A percentile compares a stretch with the other conserved stretches of the same genome.
These are phyloP conservation scores for Holothuria glaberrima DNA, from an alignment of 35 echinoderm and acorn worm genomes.

Conservation along the genomic window DNA sequence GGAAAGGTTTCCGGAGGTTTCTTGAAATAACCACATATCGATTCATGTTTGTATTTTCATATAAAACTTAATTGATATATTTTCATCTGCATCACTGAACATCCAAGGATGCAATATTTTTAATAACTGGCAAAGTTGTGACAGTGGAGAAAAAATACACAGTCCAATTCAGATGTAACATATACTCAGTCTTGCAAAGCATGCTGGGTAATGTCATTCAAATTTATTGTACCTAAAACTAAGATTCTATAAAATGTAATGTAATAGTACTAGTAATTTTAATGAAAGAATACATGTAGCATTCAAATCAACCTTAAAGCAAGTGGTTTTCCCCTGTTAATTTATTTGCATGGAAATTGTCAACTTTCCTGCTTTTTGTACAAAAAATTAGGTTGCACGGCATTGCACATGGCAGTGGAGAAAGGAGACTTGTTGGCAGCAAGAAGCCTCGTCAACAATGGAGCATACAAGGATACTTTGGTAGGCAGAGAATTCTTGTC, in stretches of 20 bases:
- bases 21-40: too few relatives aligned
- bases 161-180: too few relatives aligned
- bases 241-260: neutral
- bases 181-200: too few relatives aligned
- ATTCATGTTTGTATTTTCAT: too few relatives aligned
- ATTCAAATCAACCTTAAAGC: neutral
- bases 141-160: too few relatives aligned
- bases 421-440: slow-evolving; percentile 36
- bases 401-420: slow-evolving; percentile 76
- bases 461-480: slow-evolving; percentile 68
- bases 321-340: neutral
- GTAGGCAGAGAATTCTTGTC: slow-evolving; percentile 43
- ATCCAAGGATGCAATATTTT: too few relatives aligned
- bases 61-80: too few relatives aligned
- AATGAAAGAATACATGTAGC: neutral
- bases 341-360: neutral
- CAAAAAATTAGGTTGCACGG: slow-evolving; percentile 56
- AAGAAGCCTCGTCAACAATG: slow-evolving; percentile 53
- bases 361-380: neutral
- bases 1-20: too few relatives aligned
- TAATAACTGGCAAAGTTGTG: too few relatives aligned
- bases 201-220: neutral
- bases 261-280: too few relatives aligned
- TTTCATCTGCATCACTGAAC: too few relatives aligned
- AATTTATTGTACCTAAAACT: neutral